Base-by-base conservation (phyloP, 2,797 vertebrate genomes). In the Phaenicophaeus curvirostris region DNA sequence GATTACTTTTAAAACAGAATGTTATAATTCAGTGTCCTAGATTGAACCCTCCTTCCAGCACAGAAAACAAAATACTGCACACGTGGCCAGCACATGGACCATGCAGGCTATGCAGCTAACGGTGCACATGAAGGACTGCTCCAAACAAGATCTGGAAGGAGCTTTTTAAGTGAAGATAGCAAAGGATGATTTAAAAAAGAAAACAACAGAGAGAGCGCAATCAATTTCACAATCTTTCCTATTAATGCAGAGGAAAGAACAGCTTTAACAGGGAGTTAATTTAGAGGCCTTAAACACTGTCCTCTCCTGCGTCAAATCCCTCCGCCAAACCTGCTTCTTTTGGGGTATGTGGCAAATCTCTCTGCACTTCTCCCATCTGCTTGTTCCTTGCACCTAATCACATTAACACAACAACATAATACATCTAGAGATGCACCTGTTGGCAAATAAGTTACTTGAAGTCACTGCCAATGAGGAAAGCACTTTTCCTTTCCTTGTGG, bases 231-330 rank as follows among this genome's bases (percentile, higher is more conserved):
- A 90, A 54, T 87, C 88, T 51, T 72, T 91, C 66, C 39, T 94
- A 35, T 89, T 94, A 91, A 79, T 66, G 53, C 62, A 71, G 66
- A 80, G 67, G 58, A 72, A 93, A 95, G 85, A 91, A 83, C 27
- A 83, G 72, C 79, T 96, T 95, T 89, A 93, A 48, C 19, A 33
- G n/a, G n/a, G 59, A 88, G 74, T 93, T 93, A 92, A 81, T 91
- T 87, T 91, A 88, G n/a, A 91, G n/a, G 50, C 48, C 65, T 88
- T 87, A 67, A 86, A 75, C 8, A 21, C 42, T 82, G 55, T 81
- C 65, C 30, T 92, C 33, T 85, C 86, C 77, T 76, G 80, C 4
- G 1, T 69, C 76, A 69, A 89, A 85, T 83, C 48, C 46, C 67
- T 94, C 67, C 46, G 73, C 85, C 58, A 84, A 91, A 96, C 67